Evolutionary conservation across 2,113 vertebrate genomes (phyloP), one percentile per base, ranked within the genome.

Genomic region (Nestor notabilis): DNA sequence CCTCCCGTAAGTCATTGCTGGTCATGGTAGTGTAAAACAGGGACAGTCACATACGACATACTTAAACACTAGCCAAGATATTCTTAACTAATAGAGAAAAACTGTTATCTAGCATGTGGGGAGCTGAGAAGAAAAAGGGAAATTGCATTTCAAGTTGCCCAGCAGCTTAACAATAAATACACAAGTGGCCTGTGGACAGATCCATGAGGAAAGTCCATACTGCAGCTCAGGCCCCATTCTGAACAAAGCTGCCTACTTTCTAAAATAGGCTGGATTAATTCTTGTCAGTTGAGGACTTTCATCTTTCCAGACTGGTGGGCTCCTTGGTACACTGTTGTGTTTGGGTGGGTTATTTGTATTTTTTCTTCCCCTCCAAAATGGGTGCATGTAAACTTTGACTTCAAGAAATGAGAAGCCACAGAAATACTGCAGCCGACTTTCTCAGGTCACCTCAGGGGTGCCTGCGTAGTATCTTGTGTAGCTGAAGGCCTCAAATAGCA

Each of bases 321-420:
- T 58, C 31, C 18, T 27, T n/a, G 44, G 43, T 24, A 47, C 4
- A 1, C 39, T 8, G 3, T 33, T 5, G 0, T 29, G 9, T 41
- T 20, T 43, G 33, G 61, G 70, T 25, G 21, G 6, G 9, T 53
- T 74, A 4, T 68, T 90, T 65, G 1, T 58, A 24, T 74, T 83
- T 87, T 64, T 23, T 39, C 41, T 68, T 37, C 17, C 11, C 20
- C 35, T 92, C 21, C 15, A 15, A 84, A 65, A 35, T 14, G 24
- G 27, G 2, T 19, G 21, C 9, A 15, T 7, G 6, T 19, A 27
- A 75, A 70, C 19, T 60, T 71, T n/a, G 52, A 43, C 39, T 74
- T 60, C 25, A 13, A 46, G 68, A 50, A 93, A 20, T 3, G 3
- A 33, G 39, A 66, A 58, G 31, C n/a, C 25, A 7, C 53, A 41